These are phyloP conservation scores for Tenthredo notha DNA, from an alignment of 2,888 invertebrate genomes.

Conservation along the genomic window DNA sequence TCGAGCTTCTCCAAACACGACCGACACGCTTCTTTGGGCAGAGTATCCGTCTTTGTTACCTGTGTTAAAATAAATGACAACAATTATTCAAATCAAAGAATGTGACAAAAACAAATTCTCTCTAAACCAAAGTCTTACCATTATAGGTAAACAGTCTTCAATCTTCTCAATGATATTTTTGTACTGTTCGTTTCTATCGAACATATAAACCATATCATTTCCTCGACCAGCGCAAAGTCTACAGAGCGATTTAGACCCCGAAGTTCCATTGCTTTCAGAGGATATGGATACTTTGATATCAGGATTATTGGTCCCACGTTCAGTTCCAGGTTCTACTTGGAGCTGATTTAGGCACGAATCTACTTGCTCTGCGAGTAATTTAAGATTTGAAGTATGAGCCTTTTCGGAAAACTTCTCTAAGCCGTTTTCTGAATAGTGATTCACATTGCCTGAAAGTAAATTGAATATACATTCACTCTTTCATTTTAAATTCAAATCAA, in stretches of 20 bases:
- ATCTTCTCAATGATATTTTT: background rate
- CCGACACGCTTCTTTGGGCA: conserved; percentile 53
- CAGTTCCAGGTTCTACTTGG: background rate
- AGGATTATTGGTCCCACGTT: background rate
- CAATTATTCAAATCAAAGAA: background rate
- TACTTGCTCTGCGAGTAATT: conserved; percentile 7
- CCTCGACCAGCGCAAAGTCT: conserved; percentile 50
- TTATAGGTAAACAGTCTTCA: conserved; percentile 42
- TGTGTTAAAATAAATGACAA: conserved; percentile 1
- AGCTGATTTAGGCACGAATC: background rate
- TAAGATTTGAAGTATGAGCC: background rate
- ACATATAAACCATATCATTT: conserved; percentile 1
- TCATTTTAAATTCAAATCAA: background rate
- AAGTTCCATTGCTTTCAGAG: background rate
- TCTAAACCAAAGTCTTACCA: conserved; percentile 27
- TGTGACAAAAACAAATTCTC: background rate
- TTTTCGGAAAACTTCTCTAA: background rate
- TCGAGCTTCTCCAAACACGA: conserved; percentile 55
- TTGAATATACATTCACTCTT: background rate
- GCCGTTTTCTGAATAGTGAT: background rate
- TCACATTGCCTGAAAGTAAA: background rate
- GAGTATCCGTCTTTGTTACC: conserved; percentile 50
- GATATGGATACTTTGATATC: conserved; percentile 1
- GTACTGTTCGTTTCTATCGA: background rate
- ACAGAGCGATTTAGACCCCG: conserved; percentile 28